Evolutionary conservation across 2,797 vertebrate genomes (phyloP).

Genomic region (Enteromius fasciolatus): DNA sequence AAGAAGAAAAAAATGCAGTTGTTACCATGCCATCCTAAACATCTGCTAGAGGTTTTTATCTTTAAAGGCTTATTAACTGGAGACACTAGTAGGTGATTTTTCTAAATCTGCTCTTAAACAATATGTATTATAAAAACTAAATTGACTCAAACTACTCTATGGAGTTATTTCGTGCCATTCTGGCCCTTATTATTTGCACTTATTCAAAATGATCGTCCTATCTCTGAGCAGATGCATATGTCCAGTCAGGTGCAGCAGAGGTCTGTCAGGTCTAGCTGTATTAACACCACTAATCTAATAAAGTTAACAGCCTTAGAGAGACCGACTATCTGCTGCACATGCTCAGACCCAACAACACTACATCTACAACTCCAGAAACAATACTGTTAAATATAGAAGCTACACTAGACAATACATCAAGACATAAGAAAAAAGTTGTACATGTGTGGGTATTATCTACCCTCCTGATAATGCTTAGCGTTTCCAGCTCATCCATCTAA

Average conservation of each 20-base stretch:
- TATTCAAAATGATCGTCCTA: neutral
- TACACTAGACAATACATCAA: neutral
- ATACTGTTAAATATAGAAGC: neutral
- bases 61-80: neutral
- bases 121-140: neutral
- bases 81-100: neutral
- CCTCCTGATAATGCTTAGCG: conserved; percentile 9
- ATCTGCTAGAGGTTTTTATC: neutral
- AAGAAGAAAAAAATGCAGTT: neutral
- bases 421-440: neutral
- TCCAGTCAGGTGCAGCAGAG: neutral
- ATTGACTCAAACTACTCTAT: neutral
- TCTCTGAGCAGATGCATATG: conserved; percentile 6
- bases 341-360: neutral
- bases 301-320: neutral
- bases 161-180: neutral
- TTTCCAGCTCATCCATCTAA: conserved; percentile 41
- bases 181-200: neutral
- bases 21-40: neutral
- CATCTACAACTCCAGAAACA: neutral
- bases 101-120: neutral
- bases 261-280: conserved; percentile 7
- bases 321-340: neutral
- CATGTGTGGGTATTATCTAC: neutral
- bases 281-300: conserved; percentile 25